Conservation (phyloP, 2,797 vertebrate species). For the Pempheris klunzingeri region DNA sequence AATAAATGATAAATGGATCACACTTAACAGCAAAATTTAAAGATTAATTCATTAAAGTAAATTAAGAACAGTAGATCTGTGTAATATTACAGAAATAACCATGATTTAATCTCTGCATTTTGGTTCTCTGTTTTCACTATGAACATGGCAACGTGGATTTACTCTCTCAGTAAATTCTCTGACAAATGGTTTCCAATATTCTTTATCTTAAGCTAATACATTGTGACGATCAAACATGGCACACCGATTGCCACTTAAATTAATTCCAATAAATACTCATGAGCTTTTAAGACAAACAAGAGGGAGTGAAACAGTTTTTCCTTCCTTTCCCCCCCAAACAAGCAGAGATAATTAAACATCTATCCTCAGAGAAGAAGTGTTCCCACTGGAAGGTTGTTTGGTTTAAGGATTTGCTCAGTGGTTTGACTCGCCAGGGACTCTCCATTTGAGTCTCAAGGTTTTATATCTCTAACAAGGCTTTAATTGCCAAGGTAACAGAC, state of each 20-base stretch:
- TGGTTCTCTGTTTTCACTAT: constrained; percentile 9
- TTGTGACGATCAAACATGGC: constrained; percentile 61
- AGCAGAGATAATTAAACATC: constrained; percentile 87
- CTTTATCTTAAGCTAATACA: constrained; percentile 47
- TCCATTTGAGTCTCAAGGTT: constrained; percentile 91
- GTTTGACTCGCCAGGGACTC: constrained; percentile 91
- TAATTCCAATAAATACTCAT: constrained; percentile 79
- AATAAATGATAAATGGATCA: constrained; percentile 83
- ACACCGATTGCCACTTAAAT: constrained; percentile 72
- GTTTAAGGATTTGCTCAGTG: constrained; percentile 91
- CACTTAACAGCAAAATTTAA: constrained; percentile 64
- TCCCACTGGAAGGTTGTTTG: constrained; percentile 92
- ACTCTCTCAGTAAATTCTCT: constrained; percentile 10
- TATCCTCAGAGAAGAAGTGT: constrained; percentile 80
- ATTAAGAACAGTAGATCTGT: constrained; percentile 51
- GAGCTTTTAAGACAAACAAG: constrained; percentile 83
- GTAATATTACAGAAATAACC: constrained; percentile 22
- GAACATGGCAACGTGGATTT: background rate
- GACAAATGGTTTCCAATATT: background rate
- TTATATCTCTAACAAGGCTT: constrained; percentile 90
- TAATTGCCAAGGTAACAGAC: constrained; percentile 85
- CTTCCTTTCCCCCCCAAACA: constrained; percentile 77
- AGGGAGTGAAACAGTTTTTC: constrained; percentile 78
- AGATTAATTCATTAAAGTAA: constrained; percentile 70
- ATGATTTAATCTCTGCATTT: constrained; percentile 15